Evolutionary conservation across 2,888 invertebrate genomes (phyloP).

Genomic region (Pammene aurita): DNA sequence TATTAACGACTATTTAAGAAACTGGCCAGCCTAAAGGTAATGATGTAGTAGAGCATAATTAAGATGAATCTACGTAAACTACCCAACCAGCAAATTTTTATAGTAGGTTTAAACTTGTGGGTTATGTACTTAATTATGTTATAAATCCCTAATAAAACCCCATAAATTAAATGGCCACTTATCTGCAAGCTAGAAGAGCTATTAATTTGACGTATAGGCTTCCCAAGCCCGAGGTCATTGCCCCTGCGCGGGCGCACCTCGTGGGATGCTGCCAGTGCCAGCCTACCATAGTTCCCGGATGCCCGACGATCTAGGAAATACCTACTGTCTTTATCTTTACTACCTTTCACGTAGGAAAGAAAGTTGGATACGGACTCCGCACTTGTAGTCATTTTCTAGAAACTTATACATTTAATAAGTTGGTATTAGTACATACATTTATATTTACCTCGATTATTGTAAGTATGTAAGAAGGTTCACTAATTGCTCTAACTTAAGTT

Average conservation of each 20-base stretch:
- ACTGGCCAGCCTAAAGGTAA: too few species aligned
- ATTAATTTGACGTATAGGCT: constrained; percentile 72
- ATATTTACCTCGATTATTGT: neutral
- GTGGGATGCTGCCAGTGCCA: constrained; percentile 70
- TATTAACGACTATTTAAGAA: too few species aligned
- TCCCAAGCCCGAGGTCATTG: constrained; percentile 65
- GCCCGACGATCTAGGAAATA: constrained; percentile 49
- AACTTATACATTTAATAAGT: neutral
- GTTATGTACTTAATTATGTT: neutral
- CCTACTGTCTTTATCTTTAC: constrained; percentile 17
- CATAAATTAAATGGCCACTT: constrained; percentile 37
- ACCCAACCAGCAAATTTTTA: neutral
- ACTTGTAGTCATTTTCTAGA: neutral
- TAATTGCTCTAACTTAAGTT: too few species aligned
- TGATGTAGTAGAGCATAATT: too few species aligned
- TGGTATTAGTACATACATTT: neutral
- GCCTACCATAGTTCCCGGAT: constrained; percentile 60
- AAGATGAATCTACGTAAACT: neutral
- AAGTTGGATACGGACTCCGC: neutral
- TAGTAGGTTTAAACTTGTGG: neutral
- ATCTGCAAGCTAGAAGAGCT: constrained; percentile 52
- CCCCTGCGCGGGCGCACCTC: constrained; percentile 62
- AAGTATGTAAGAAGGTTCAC: too few species aligned
- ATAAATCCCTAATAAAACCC: constrained; percentile 25
- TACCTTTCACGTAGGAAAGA: constrained; percentile 16